Evolutionary conservation across 30 jellyfish, hydroid and myxozoan genomes (phyloP), one percentile per base, ranked within the genome.

Genomic region (Turritopsis rubra): DNA sequence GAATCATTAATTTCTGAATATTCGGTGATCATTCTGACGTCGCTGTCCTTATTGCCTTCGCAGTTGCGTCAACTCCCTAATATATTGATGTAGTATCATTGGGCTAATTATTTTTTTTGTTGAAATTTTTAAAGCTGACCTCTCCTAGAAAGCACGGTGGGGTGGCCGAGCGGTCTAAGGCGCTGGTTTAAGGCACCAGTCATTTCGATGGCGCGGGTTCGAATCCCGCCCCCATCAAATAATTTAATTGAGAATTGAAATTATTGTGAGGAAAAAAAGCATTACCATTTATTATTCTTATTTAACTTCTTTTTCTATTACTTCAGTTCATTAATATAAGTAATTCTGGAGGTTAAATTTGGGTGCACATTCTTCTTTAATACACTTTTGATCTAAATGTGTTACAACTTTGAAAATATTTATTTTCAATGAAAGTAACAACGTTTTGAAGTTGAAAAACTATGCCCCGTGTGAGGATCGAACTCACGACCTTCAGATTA

Each of bases 81-180:
- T 41, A 41, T 3, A 41, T 3, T 3, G 9, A 41, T 3, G 60
- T 3, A 41, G 13, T 41, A 41, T 3, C 13, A 41, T 41, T 3
- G 60, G 9, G 5, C 13, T 41, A 5, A 41, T 41, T 41, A 41
- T 41, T 5, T 41, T 41, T 5, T 5, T 3, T 3, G 9, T 41
- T 41, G 60, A 41, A 41, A 41, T 41, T 13, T 41, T 41, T 41
- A 3, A 13, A 41, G 60, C 60, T 41, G 5, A 13, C 5, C 60
- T 3, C 9, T 5, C 13, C 13, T 41, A 13, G 9, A 41, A 3
- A 41, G 5, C 60, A 41, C 60, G 77, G 77, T 68, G 77, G 77
- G 77, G 77, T 68, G 77, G 77, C 77, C 77, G 77, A 68, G 77
- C 77, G 77, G 77, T 68, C 77, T 68, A 68, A 68, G 77, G 77